Conservation (phyloP, 2,797 vertebrate species). For the Anableps anableps region DNA sequence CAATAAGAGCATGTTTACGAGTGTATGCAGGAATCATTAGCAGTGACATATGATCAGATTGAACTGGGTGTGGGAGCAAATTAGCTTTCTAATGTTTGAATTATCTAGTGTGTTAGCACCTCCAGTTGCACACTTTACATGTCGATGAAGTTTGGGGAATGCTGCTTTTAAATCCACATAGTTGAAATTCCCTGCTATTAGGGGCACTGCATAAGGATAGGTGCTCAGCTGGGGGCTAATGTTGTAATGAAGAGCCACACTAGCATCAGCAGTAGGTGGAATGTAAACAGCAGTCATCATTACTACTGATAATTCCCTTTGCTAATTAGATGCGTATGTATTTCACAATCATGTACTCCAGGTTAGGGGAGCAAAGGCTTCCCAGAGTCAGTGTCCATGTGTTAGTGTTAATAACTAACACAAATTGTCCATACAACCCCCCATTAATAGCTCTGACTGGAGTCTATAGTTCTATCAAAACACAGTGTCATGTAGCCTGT, state of each 20-base stretch:
- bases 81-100: background rate
- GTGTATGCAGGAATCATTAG: background rate
- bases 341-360: background rate
- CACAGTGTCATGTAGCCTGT: background rate
- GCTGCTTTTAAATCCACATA: conserved; percentile 2
- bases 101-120: background rate
- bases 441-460: background rate
- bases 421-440: background rate
- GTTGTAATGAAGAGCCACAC: background rate
- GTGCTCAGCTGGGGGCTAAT: no score
- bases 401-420: background rate
- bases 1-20: background rate
- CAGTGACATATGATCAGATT: background rate
- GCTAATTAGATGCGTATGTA: background rate
- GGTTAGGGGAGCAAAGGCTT: background rate
- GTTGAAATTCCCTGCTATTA: background rate
- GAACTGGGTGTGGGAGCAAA: no score
- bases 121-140: background rate
- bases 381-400: background rate
- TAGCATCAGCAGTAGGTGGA: background rate
- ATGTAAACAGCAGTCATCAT: background rate
- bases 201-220: no score
- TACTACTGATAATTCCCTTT: background rate
- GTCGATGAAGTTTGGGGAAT: background rate
- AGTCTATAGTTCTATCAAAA: background rate